Evolutionary conservation across 1,140 invertebrate species (phyloP).

Genomic region (Penaeus indicus): DNA sequence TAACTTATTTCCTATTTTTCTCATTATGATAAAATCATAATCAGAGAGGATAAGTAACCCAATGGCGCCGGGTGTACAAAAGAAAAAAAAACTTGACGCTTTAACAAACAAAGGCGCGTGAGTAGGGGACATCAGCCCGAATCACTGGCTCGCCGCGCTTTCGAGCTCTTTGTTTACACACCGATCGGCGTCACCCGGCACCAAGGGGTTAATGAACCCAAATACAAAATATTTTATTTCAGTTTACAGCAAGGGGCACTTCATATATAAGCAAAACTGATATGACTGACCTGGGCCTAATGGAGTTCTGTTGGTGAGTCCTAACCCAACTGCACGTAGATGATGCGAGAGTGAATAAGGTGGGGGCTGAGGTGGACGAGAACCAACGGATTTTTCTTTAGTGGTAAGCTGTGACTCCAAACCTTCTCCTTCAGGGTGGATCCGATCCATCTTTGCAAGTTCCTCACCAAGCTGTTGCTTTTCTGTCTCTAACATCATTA

Average conservation of each 20-base stretch:
- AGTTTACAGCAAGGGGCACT: neutral
- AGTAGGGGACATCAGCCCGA: too few species aligned
- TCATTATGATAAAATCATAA: too few species aligned
- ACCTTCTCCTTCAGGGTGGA: constrained; percentile 53
- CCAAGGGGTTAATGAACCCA: too few species aligned
- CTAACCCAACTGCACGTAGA: constrained; percentile 71
- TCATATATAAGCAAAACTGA: too few species aligned
- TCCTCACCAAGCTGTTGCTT: constrained; percentile 73
- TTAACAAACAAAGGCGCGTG: too few species aligned
- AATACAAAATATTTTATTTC: neutral
- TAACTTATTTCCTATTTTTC: too few species aligned
- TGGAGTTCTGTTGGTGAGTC: constrained; percentile 60
- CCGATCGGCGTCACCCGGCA: too few species aligned
- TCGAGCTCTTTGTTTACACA: too few species aligned
- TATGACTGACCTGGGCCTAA: constrained; percentile 52
- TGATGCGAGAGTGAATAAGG: constrained; percentile 70
- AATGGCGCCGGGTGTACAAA: too few species aligned
- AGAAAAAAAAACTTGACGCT: too few species aligned
- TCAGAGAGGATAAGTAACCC: too few species aligned
- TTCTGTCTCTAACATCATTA: constrained; percentile 88
- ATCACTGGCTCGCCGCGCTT: too few species aligned
- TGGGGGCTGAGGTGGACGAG: constrained; percentile 68
- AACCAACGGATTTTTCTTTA: constrained; percentile 67
- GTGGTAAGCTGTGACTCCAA: constrained; percentile 39
- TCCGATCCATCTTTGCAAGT: constrained; percentile 54